Conservation (phyloP, 2,888 invertebrate species). For the Galeruca laticollis region DNA sequence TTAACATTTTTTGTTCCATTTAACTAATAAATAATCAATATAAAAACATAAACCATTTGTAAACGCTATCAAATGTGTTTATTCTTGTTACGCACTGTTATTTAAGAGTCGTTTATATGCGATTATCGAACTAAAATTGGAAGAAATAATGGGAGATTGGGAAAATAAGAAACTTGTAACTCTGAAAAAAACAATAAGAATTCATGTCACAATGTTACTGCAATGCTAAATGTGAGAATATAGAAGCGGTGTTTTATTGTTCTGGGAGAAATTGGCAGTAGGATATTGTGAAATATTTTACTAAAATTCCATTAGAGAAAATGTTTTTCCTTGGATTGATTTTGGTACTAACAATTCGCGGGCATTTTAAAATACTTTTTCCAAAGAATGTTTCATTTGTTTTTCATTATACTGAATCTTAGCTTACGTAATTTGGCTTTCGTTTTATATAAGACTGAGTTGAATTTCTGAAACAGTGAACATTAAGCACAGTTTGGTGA, state of each 20-base stretch:
- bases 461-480: no score
- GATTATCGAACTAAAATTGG: constrained; percentile 7
- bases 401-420: no score
- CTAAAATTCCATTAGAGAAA: no score
- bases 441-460: no score
- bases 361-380: no score
- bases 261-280: not conserved
- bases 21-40: constrained; percentile 30
- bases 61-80: constrained; percentile 19
- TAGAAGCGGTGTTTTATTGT: not conserved
- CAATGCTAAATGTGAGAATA: not conserved
- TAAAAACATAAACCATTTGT: constrained; percentile 20
- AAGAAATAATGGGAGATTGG: constrained; percentile 5
- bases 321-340: no score
- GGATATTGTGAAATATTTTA: not conserved
- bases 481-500: no score
- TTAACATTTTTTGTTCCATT: constrained; percentile 21
- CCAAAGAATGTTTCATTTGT: no score
- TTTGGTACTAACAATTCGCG: no score
- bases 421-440: no score
- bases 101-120: constrained; percentile 11
- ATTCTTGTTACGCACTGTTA: constrained; percentile 13
- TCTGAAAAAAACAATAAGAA: not conserved
- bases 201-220: constrained; percentile 3
- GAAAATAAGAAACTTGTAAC: not conserved